Evolutionary conservation across 1,140 invertebrate genomes (phyloP).

Genomic region (Pseudomyrmex gracilis): DNA sequence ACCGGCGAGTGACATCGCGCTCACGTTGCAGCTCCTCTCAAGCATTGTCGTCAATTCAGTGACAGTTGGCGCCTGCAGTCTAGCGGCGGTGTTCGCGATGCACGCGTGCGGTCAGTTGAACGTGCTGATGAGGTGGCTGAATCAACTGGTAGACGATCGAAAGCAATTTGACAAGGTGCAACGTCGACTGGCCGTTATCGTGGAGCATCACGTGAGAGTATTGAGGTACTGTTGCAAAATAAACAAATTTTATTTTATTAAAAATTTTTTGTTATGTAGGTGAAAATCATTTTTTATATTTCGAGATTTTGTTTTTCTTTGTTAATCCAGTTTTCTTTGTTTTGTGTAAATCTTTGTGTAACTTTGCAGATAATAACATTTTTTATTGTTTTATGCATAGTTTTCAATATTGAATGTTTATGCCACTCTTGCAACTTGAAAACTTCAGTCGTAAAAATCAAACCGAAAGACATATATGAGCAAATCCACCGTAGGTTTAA

Average conservation of each 20-base stretch:
- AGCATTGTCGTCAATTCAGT: constrained; percentile 55
- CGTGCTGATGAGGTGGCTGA: constrained; percentile 52
- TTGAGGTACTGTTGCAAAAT: constrained; percentile 61
- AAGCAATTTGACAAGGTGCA: background rate
- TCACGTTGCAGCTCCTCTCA: constrained; percentile 28
- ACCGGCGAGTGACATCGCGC: constrained; percentile 55
- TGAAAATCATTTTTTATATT: background rate
- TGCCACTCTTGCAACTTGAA: too few relatives aligned
- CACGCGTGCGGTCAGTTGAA: constrained; percentile 71
- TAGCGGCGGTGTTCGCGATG: constrained; percentile 65
- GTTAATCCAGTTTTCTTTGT: too few relatives aligned
- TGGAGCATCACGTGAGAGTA: constrained; percentile 72
- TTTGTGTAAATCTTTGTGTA: too few relatives aligned
- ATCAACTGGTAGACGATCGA: constrained; percentile 6
- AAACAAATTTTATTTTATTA: background rate
- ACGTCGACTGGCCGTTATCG: constrained; percentile 47
- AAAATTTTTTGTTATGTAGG: background rate
- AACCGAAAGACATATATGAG: background rate
- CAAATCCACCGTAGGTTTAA: too few relatives aligned
- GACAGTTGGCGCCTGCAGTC: constrained; percentile 55
- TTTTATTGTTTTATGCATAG: too few relatives aligned
- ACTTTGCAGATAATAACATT: too few relatives aligned
- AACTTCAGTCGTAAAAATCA: too few relatives aligned
- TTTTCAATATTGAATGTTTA: too few relatives aligned
- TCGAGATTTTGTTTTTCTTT: too few relatives aligned